These are phyloP conservation scores for Nasonovia ribisnigri DNA, from an alignment of 2,888 invertebrate genomes.

Conservation along the genomic window DNA sequence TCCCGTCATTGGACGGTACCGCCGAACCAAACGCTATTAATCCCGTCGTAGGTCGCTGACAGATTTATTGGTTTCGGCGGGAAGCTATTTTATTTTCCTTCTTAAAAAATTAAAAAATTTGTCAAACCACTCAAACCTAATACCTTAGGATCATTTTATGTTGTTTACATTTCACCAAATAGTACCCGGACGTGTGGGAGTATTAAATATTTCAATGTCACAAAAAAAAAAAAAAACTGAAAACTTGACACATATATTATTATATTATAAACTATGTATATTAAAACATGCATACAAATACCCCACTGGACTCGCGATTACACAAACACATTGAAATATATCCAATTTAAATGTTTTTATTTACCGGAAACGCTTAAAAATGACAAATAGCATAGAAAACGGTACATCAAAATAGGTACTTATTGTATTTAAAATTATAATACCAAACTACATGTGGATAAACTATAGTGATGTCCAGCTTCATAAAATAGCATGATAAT, in stretches of 20 bases:
- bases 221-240: neutral
- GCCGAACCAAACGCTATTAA: neutral
- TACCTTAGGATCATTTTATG: neutral
- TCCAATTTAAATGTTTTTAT: slow-evolving; percentile 34
- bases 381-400: neutral
- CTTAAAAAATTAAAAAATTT: neutral
- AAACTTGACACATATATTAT: neutral
- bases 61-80: slow-evolving; percentile 48
- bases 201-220: slow-evolving; percentile 41
- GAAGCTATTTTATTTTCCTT: slow-evolving; percentile 37
- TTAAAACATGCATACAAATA: neutral
- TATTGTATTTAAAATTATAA: neutral
- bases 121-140: slow-evolving; percentile 16
- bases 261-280: neutral
- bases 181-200: slow-evolving; percentile 37
- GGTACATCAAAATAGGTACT: neutral
- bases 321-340: neutral
- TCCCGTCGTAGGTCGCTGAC: slow-evolving; percentile 6
- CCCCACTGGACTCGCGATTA: neutral
- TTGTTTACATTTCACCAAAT: slow-evolving; percentile 42
- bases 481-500: neutral
- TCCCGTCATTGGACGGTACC: neutral
- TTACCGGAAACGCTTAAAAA: slow-evolving; percentile 30
- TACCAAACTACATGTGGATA: neutral
- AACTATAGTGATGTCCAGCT: neutral